phyloP scores from a whole-genome alignment of 2,113 vertebrate species.

The Pygathrix nemaeus region DNA sequence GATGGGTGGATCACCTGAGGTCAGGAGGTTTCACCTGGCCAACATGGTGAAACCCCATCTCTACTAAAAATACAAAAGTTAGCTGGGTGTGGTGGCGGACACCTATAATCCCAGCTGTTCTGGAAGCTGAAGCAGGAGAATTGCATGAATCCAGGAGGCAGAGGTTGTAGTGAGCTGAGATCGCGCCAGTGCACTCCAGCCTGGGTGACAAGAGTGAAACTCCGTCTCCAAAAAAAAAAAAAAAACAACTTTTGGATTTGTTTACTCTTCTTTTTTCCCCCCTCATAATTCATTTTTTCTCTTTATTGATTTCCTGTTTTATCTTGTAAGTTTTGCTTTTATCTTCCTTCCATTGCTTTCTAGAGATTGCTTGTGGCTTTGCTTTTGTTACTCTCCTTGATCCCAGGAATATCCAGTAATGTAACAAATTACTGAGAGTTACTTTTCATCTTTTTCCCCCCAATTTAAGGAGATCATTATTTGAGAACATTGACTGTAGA shows the following conservation, averaged over 20 bases:
- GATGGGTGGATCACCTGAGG: no score
- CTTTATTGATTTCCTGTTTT: background rate
- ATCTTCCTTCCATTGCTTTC: background rate
- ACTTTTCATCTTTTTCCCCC: background rate
- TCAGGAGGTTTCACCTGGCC: no score
- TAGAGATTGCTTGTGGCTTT: background rate
- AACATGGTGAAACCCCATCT: no score
- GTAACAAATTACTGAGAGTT: background rate
- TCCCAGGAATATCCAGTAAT: background rate
- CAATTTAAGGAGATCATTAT: background rate
- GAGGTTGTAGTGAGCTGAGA: no score
- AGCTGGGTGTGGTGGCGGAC: no score
- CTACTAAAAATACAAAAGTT: no score
- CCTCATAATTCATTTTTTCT: background rate
- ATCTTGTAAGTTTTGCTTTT: background rate
- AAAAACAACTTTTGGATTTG: background rate
- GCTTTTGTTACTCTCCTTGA: background rate
- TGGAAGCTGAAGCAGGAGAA: no score
- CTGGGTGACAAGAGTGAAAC: no score
- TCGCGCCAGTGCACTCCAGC: no score
- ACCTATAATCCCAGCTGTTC: no score
- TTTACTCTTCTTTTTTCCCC: background rate
- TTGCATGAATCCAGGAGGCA: no score
- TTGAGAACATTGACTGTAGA: background rate
- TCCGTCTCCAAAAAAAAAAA: no score